Percentiles rank a stretch among this genome's conserved stretches.
Evolutionary conservation across 2,113 vertebrate genomes (phyloP).

Genomic region (Poeciliopsis prolifica): DNA sequence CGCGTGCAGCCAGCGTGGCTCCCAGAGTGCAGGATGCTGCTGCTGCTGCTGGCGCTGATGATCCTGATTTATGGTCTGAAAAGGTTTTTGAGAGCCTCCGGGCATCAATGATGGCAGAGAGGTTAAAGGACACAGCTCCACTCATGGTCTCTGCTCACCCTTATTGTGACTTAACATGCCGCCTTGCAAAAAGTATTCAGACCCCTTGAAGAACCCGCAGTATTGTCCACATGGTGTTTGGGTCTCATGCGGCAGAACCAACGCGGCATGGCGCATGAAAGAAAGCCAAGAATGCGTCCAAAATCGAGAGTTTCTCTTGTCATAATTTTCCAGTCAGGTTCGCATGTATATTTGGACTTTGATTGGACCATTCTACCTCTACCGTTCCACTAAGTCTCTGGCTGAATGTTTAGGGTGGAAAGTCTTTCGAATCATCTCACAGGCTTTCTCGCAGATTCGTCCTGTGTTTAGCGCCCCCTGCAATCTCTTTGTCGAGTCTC

Average conservation of each 20-base stretch:
- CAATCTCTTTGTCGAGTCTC: background rate
- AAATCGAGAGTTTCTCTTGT: background rate
- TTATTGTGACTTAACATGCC: background rate
- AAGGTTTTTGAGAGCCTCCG: slow-evolving; percentile 7
- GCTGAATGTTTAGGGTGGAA: background rate
- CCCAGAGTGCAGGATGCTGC: slow-evolving; percentile 40
- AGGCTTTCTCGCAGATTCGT: background rate
- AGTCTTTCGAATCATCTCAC: background rate
- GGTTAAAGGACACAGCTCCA: background rate
- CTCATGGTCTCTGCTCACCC: background rate
- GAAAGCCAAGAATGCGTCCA: background rate
- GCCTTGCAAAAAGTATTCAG: background rate
- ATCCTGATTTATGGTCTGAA: slow-evolving; percentile 11
- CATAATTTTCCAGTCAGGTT: background rate
- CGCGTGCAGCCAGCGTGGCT: slow-evolving; percentile 42
- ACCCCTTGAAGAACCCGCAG: background rate
- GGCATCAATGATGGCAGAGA: background rate
- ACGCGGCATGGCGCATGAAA: no score
- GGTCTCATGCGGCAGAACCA: no score
- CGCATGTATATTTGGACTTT: background rate
- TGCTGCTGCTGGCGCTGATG: slow-evolving; percentile 25
- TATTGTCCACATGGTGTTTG: no score
- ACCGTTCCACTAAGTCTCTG: background rate
- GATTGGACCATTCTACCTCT: background rate
- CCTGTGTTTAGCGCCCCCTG: no score